Evolutionary conservation across 2,113 vertebrate species (phyloP).

Genomic region (Callospermophilus lateralis): DNA sequence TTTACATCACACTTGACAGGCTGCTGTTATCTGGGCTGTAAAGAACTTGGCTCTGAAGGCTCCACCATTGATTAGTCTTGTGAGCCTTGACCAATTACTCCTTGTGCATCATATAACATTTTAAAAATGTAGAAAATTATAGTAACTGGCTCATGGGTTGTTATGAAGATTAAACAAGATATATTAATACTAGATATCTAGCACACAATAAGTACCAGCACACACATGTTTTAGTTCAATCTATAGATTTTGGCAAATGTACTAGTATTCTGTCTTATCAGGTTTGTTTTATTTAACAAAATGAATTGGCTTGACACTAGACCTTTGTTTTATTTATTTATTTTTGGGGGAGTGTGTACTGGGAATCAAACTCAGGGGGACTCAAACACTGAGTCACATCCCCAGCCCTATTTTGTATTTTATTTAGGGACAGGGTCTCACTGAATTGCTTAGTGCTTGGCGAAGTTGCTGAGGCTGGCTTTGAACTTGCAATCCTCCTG

Average conservation of each 20-base stretch:
- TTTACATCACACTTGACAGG: background rate
- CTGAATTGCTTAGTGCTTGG: too few relatives aligned
- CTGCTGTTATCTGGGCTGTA: background rate
- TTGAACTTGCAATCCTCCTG: too few relatives aligned
- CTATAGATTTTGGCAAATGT: background rate
- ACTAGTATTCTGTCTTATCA: background rate
- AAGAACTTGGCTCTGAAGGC: background rate
- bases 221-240: background rate
- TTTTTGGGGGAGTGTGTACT: too few relatives aligned
- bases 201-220: background rate
- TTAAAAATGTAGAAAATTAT: background rate
- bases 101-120: background rate
- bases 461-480: too few relatives aligned
- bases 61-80: background rate
- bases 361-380: too few relatives aligned
- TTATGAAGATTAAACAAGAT: background rate
- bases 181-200: background rate
- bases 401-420: too few relatives aligned
- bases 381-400: too few relatives aligned
- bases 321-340: background rate
- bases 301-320: background rate
- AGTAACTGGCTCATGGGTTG: background rate
- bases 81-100: background rate
- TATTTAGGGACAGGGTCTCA: too few relatives aligned
- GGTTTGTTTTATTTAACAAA: constrained; percentile 18